phyloP scores from a whole-genome alignment of 2,888 invertebrate species.

The Malacosoma neustria region DNA sequence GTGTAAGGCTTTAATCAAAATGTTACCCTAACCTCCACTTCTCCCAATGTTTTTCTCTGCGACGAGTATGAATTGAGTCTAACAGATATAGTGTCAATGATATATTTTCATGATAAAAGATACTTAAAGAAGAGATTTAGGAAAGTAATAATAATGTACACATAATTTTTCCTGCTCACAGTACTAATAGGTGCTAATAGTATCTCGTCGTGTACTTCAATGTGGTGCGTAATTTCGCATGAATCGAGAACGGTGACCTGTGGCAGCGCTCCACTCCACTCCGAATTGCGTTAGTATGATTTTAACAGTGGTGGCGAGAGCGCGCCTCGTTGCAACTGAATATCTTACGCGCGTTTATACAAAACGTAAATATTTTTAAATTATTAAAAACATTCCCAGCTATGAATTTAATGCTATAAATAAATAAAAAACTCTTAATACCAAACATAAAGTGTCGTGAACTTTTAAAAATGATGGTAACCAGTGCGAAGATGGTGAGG shows the following conservation, averaged over 20 bases:
- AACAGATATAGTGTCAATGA: too few species aligned
- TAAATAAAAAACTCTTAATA: background rate
- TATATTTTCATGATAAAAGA: too few species aligned
- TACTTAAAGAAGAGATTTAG: background rate
- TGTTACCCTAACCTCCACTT: too few species aligned
- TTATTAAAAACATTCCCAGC: background rate
- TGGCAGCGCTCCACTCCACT: too few species aligned
- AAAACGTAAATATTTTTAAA: background rate
- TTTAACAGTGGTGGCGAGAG: constrained; percentile 31
- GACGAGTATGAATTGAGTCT: too few species aligned
- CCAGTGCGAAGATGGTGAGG: constrained; percentile 70
- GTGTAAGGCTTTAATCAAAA: too few species aligned
- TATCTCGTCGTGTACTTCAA: background rate
- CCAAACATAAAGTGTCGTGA: constrained; percentile 5
- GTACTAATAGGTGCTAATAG: background rate
- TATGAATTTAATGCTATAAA: background rate
- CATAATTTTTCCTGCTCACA: background rate
- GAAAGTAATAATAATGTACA: background rate
- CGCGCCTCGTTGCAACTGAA: constrained; percentile 30
- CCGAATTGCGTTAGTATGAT: constrained; percentile 45
- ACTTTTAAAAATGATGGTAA: constrained; percentile 58
- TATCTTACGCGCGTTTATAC: constrained; percentile 24
- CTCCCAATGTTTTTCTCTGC: too few species aligned
- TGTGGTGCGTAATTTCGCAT: background rate
- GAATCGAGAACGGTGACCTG: background rate